Evolutionary conservation across 2,113 vertebrate species (phyloP).

Genomic region (Serinus canaria): DNA sequence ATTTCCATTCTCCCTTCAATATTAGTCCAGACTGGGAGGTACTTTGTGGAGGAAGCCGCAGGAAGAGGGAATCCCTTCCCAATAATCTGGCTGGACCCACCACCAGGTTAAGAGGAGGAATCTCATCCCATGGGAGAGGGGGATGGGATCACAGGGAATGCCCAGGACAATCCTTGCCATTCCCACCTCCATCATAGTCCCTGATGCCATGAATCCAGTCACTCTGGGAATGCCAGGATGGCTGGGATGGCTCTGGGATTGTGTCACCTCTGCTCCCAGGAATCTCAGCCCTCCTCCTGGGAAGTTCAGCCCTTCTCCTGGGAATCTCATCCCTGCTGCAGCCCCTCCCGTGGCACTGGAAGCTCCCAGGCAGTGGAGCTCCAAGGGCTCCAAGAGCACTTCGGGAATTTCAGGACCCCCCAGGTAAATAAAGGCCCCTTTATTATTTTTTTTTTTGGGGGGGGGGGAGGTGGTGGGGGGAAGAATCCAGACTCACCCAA

Average conservation of each 20-base stretch:
- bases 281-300: not conserved
- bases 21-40: not conserved
- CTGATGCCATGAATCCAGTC: not conserved
- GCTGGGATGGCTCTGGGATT: not conserved
- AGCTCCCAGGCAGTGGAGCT: not conserved
- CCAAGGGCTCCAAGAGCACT: not conserved
- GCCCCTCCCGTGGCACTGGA: not conserved
- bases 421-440: not conserved
- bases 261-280: not conserved
- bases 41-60: not conserved
- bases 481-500: not conserved
- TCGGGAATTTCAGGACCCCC: not conserved
- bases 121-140: not conserved
- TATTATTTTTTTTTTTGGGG: too few relatives aligned
- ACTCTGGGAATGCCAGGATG: not conserved
- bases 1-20: not conserved
- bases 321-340: not conserved
- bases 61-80: not conserved
- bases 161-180: fast-evolving
- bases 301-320: not conserved
- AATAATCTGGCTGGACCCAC: not conserved
- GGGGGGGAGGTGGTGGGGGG: too few relatives aligned
- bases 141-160: not conserved
- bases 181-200: not conserved
- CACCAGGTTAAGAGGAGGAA: not conserved